Base-by-base conservation (phyloP, 2,113 vertebrate species). In the Dasypus novemcinctus region DNA sequence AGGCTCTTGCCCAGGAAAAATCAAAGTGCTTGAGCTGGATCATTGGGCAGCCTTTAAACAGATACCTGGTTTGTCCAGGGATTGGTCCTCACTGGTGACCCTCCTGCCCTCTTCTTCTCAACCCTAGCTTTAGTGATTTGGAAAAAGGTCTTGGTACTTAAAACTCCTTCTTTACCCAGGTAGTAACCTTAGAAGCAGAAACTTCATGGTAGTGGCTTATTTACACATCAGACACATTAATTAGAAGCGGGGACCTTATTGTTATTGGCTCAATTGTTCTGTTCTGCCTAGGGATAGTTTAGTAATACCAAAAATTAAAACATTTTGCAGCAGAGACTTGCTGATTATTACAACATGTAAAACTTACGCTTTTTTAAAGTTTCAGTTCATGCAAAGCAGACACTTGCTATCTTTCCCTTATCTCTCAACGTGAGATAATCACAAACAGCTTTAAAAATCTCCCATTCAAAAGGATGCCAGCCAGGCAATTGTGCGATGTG, bases 301-400 rank as follows among this genome's bases (percentile, higher is more conserved):
- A 92, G 64, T 25, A 93, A 91, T 36, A 64, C 27, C 63, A 74
- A 69, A 94, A 83, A 92, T 93, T 87, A 97, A 97, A 97, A 95
- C 64, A 81, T 94, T 94, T 95, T 95, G 72, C 29, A 91, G 41
- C 14, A 38, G 69, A 72, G 61, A 69, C 71, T 91, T 82, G 29
- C 46, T 96, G 90, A 95, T 94, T 89, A 96, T 91, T 84, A 61
- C 74, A 97, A 49, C 72, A 94, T 86, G 75, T 71, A 79, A 85
- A 85, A 79, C 3, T 78, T 75, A 36, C 57, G 71, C 66, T 52
- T 54, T 68, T 75, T 76, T 31, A 87, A 81, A 54, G n/a, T 95
- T 96, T 96, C 25, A 81, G 63, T 92, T 96, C 93, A 94, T 93
- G 81, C 78, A 93, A 97, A 96, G 94, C 72, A 97, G 93, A 91